Conservation (phyloP, 1,140 invertebrate genomes). For the Matsumurasca onukii region DNA sequence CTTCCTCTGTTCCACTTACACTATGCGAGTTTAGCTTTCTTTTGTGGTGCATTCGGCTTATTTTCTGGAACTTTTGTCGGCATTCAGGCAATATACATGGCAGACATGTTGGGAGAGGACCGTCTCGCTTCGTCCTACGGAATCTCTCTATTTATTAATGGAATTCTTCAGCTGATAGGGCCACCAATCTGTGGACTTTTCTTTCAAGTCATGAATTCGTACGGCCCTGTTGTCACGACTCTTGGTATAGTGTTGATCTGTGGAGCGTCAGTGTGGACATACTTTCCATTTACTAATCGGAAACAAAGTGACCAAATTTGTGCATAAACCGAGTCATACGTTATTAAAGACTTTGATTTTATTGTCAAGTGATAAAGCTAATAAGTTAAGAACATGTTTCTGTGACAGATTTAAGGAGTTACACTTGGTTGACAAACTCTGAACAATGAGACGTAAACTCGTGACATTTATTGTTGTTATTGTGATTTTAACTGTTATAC, state of each 20-base stretch:
- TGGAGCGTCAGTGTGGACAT: slow-evolving; percentile 71
- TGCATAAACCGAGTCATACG: no score
- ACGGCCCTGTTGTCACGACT: slow-evolving; percentile 67
- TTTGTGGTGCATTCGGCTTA: slow-evolving; percentile 74
- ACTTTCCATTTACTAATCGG: slow-evolving; percentile 58
- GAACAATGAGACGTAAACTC: no score
- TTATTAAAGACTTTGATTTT: no score
- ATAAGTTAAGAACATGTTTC: no score
- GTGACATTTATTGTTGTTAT: no score
- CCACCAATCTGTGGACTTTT: slow-evolving; percentile 75
- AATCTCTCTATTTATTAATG: slow-evolving; percentile 81
- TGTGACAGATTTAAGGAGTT: no score
- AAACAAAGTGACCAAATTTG: slow-evolving; percentile 9
- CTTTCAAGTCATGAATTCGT: slow-evolving; percentile 62
- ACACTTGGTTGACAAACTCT: no score
- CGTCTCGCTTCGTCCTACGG: slow-evolving; percentile 81
- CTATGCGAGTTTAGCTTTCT: slow-evolving; percentile 58
- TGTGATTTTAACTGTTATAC: no score
- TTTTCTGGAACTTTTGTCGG: slow-evolving; percentile 85
- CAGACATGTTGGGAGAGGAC: slow-evolving; percentile 79
- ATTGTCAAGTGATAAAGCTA: no score
- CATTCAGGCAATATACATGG: slow-evolving; percentile 81
- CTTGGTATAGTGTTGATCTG: slow-evolving; percentile 69
- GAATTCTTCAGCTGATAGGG: slow-evolving; percentile 73
- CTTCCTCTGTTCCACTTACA: slow-evolving; percentile 63